A percentile compares a stretch with the other conserved stretches of the same genome.
Conservation (phyloP, 2,113 vertebrate species). For the Gymnorhina tibicen region DNA sequence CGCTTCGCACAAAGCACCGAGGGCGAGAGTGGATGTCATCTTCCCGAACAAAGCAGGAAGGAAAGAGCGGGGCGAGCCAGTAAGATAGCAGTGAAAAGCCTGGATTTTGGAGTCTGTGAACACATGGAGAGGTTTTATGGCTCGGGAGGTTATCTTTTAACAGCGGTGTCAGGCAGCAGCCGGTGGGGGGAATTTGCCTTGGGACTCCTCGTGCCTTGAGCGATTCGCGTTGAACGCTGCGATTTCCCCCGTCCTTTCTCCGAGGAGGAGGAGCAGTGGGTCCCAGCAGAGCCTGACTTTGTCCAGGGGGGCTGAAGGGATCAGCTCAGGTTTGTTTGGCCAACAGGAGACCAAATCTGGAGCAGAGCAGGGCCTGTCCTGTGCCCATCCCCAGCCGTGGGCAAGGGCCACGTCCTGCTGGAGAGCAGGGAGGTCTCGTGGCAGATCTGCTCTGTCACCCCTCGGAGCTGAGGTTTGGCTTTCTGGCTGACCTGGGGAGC, state of each 20-base stretch:
- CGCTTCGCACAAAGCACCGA: neutral
- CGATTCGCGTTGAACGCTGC: accelerated
- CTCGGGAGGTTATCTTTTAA: neutral
- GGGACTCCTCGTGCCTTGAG: neutral
- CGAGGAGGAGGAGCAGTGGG: neutral
- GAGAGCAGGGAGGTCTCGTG: accelerated
- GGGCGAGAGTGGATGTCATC: neutral
- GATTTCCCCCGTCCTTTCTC: neutral
- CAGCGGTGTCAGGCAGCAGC: neutral
- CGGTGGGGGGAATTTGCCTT: neutral
- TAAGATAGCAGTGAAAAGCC: neutral
- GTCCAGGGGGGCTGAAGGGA: neutral
- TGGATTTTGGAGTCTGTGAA: neutral
- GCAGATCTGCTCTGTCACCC: neutral
- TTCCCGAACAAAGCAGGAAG: neutral
- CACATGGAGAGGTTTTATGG: neutral
- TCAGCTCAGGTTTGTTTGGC: neutral
- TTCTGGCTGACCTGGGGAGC: neutral
- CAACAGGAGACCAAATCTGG: neutral
- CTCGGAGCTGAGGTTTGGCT: neutral
- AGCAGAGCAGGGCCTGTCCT: neutral
- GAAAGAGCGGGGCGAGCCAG: neutral
- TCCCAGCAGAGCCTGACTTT: neutral
- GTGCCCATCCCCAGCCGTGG: neutral
- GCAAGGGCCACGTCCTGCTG: neutral